Percentiles rank a stretch among this genome's conserved stretches.
phyloP scores from a whole-genome alignment of 2,888 invertebrate species.

The Neoascia interrupta region DNA sequence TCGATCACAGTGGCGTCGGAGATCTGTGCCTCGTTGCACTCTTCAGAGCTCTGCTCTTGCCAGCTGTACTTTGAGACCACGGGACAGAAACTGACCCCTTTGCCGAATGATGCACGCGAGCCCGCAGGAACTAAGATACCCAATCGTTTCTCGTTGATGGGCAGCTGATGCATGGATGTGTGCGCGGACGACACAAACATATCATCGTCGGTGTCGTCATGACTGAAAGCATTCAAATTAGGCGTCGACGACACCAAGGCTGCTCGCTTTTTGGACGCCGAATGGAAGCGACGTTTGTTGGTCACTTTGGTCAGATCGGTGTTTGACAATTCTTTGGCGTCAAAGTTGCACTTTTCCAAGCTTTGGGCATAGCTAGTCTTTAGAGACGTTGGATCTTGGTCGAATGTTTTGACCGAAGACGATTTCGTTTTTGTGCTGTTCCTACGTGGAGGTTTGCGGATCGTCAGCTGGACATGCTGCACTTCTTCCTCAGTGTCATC shows the following conservation, averaged over 20 bases:
- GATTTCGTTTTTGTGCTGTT: conserved; percentile 26
- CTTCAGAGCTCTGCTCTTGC: conserved; percentile 83
- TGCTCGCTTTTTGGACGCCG: conserved; percentile 73
- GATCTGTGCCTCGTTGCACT: conserved; percentile 70
- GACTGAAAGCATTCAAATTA: conserved; percentile 81
- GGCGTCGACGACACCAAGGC: conserved; percentile 82
- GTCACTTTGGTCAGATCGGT: conserved; percentile 63
- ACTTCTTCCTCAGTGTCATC: conserved; percentile 68
- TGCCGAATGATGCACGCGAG: conserved; percentile 78
- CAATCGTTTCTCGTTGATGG: conserved; percentile 79
- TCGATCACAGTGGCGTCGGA: conserved; percentile 74
- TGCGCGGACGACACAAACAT: conserved; percentile 83
- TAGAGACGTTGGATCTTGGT: conserved; percentile 79
- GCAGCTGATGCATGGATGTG: conserved; percentile 82
- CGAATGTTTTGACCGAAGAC: conserved; percentile 75
- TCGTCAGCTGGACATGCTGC: conserved; percentile 76
- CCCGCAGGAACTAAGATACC: conserved; percentile 77
- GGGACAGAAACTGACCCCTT: conserved; percentile 89
- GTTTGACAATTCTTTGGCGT: conserved; percentile 72
- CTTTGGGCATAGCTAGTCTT: conserved; percentile 78
- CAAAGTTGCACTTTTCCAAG: conserved; percentile 78
- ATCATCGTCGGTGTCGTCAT: conserved; percentile 79
- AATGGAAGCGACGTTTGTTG: conserved; percentile 76
- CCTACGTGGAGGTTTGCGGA: conserved; percentile 73
- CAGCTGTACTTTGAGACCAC: conserved; percentile 90